Evolutionary conservation across 2,888 invertebrate species (phyloP), one percentile per base, ranked within the genome.

Genomic region (Tholera decimalis): DNA sequence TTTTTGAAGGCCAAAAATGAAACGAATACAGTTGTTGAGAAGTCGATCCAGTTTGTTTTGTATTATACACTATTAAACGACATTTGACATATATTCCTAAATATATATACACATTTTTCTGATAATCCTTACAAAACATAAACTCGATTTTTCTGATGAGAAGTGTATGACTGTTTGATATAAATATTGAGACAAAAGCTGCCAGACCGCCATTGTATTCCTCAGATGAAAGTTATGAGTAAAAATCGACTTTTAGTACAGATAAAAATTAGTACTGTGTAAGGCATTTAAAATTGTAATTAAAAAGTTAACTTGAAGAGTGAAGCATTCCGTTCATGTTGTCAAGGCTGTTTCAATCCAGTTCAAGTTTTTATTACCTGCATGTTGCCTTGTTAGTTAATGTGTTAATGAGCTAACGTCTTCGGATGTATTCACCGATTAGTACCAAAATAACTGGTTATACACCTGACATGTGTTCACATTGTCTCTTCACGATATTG

Each of bases 401-500:
- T 30, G 22, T 68, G 26, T 26, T 56, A 51, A 68, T 51, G 41
- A 43, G 22, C 22, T 35, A 46, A 58, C 35, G 20, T 28, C 26
- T 58, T 55, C 9, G 9, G 20, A 35, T 28, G 26, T 30, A 57
- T 53, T 72, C 5, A 15, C 50, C 3, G 11, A 44, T 44, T 20
- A 53, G 37, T 65, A 59, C 47, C 46, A 49, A 56, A 72, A n/a
- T 47, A 44, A 41, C 47, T n/a, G 30, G 18, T 28, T 85, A 77
- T 75, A 85, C 67, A 57, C 49, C 73, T 74, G 74, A 74, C 73
- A 72, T 79, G 76, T 76, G 80, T 70, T 69, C 50, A 64, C 64
- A 73, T 81, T 83, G 80, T 78, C 61, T 47, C 50, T 54, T 55
- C 37, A 65, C 61, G 66, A 80, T 82, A 77, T 78, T 84, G 69